Evolutionary conservation across 2,797 vertebrate genomes (phyloP).

Genomic region (Catamblyrhynchus diadema): DNA sequence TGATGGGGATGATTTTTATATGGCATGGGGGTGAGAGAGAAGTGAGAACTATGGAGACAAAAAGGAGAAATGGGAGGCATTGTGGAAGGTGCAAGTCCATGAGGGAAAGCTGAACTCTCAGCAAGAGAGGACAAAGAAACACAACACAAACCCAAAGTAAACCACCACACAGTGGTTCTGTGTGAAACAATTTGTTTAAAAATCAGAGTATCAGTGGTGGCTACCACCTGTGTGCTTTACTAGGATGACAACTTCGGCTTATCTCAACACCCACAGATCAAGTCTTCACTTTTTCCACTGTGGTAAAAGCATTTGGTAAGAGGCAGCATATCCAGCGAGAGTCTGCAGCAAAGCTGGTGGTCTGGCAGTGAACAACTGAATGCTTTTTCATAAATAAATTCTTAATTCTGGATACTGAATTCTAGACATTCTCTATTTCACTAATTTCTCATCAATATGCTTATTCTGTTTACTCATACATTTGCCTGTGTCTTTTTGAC

Average conservation of each 20-base stretch:
- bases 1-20: not conserved
- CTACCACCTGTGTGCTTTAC: not conserved
- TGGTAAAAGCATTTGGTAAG: not conserved
- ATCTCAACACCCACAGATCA: not conserved
- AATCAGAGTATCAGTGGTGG: not conserved
- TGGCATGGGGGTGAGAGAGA: not conserved
- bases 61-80: not conserved
- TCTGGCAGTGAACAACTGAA: not conserved
- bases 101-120: not conserved
- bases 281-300: not conserved
- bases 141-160: not conserved
- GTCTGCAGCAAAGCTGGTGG: not conserved
- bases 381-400: not conserved
- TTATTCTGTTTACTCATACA: not conserved
- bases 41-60: not conserved
- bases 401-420: not conserved
- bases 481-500: not conserved
- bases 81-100: not conserved
- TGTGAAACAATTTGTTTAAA: not conserved
- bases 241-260: not conserved
- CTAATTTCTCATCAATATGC: not conserved
- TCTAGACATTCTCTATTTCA: not conserved
- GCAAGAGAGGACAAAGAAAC: not conserved
- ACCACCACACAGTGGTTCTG: not conserved
- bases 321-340: not conserved